Evolutionary conservation across 2,888 invertebrate genomes (phyloP).

Genomic region (Galerucella nymphaeae): DNA sequence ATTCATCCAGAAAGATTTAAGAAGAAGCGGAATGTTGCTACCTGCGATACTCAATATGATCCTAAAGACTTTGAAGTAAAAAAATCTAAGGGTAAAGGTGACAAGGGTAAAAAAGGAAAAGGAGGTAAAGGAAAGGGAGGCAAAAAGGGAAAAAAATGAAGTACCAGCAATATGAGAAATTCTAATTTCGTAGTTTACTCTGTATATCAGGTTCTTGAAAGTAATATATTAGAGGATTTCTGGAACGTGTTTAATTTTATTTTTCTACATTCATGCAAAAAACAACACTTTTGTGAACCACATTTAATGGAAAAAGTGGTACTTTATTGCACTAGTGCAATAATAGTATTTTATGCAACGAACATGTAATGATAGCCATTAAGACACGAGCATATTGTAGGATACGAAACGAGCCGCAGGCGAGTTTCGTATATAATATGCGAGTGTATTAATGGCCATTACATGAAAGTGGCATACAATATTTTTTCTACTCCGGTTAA

Average conservation of each 20-base stretch:
- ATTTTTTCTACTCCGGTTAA: too few relatives aligned
- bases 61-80: constrained; percentile 64
- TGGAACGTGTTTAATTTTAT: background rate
- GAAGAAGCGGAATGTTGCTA: constrained; percentile 64
- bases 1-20: constrained; percentile 70
- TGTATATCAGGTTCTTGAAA: background rate
- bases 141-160: constrained; percentile 2
- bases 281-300: too few relatives aligned
- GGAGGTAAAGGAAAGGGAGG: constrained; percentile 8
- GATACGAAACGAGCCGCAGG: too few relatives aligned
- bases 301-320: too few relatives aligned
- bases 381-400: too few relatives aligned
- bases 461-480: too few relatives aligned
- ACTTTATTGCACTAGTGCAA: too few relatives aligned
- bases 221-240: background rate
- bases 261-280: too few relatives aligned
- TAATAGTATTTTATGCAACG: too few relatives aligned
- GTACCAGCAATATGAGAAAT: background rate
- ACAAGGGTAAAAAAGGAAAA: constrained; percentile 36
- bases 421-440: too few relatives aligned
- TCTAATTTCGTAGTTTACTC: constrained; percentile 29
- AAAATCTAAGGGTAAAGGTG: constrained; percentile 39
- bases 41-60: constrained; percentile 73
- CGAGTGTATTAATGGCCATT: too few relatives aligned
- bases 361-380: too few relatives aligned